phyloP scores from a whole-genome alignment of 2,888 invertebrate genomes.

The Charanyca ferruginea region DNA sequence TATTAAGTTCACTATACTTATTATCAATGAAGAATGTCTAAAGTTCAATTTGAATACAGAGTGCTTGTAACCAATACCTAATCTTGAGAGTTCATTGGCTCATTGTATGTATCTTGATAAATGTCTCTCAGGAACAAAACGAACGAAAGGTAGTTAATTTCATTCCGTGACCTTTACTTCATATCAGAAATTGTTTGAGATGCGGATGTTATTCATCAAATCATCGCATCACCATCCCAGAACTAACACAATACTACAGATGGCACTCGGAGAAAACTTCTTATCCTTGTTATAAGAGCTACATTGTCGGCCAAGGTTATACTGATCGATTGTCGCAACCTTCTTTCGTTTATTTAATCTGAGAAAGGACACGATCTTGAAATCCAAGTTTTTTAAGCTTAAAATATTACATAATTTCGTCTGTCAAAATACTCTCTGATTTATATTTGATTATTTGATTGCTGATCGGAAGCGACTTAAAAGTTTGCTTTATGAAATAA shows the following conservation, averaged over 20 bases:
- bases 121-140: background rate
- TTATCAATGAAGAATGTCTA: conserved; percentile 7
- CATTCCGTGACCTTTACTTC: background rate
- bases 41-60: background rate
- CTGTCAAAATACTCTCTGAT: conserved; percentile 1
- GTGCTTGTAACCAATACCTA: background rate
- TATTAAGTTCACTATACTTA: conserved; percentile 1
- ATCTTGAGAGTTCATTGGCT: background rate
- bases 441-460: background rate
- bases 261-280: conserved; percentile 13
- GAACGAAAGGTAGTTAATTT: background rate
- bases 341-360: conserved; percentile 26
- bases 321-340: conserved; percentile 35
- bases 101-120: background rate
- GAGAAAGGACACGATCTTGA: conserved; percentile 8
- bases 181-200: background rate
- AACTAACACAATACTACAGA: conserved; percentile 3
- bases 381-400: conserved; percentile 5
- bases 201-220: background rate
- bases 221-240: background rate
- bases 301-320: conserved; percentile 33
- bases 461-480: background rate
- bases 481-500: conserved; percentile 4
- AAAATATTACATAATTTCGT: conserved; percentile 5
- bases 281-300: conserved; percentile 18